These are phyloP conservation scores for Aphidius ervi DNA, from an alignment of 1,140 invertebrate genomes.

Conservation along the genomic window DNA sequence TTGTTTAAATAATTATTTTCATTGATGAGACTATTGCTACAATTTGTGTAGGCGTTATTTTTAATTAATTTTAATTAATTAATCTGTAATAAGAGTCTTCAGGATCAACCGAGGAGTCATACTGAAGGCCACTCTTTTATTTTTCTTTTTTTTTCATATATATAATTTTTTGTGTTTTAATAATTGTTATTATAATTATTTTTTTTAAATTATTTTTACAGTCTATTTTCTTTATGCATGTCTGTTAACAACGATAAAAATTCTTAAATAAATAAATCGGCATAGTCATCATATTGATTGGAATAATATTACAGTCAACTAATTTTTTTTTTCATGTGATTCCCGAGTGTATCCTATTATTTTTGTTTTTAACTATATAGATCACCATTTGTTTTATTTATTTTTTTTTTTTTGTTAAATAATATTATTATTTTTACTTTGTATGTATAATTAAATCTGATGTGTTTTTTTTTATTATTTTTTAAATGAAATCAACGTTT, in stretches of 20 bases:
- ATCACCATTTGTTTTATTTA: slow-evolving; percentile 15
- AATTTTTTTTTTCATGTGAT: slow-evolving; percentile 28
- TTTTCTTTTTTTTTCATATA: no score
- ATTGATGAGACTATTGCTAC: no score
- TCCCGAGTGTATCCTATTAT: slow-evolving; percentile 18
- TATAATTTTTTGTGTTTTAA: no score
- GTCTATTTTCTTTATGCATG: slow-evolving; percentile 42
- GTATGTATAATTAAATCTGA: neutral
- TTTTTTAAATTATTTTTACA: slow-evolving; percentile 38
- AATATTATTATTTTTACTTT: neutral
- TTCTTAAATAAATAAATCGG: slow-evolving; percentile 51
- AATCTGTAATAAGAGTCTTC: no score
- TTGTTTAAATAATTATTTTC: no score
- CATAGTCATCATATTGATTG: slow-evolving; percentile 40
- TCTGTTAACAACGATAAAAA: slow-evolving; percentile 51
- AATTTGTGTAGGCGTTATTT: no score
- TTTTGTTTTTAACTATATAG: slow-evolving; percentile 22
- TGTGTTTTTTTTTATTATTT: neutral
- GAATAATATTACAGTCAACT: slow-evolving; percentile 49
- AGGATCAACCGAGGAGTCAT: no score
- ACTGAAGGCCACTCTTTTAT: no score
- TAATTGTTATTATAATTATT: no score
- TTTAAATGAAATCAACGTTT: neutral
- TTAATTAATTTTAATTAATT: no score
- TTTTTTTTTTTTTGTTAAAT: slow-evolving; percentile 1